Evolutionary conservation across 64 coral and sea anemone species (phyloP), one percentile per base, ranked within the genome.

Genomic region (Trachythela sp.): DNA sequence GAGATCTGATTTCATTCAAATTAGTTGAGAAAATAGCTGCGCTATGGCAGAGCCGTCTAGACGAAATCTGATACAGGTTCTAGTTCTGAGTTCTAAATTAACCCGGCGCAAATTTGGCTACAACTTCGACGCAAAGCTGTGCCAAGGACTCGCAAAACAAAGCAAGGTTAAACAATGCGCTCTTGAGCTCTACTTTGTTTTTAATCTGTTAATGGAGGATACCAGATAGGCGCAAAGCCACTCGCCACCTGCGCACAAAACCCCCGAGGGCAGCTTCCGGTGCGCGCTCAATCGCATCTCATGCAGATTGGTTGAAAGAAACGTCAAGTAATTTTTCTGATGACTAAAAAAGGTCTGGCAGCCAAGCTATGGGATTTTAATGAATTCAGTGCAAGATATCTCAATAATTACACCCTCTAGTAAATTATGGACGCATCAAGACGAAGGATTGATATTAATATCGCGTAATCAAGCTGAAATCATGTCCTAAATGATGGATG

Each of bases 241-340:
- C 56, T 64, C 56, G 22, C 56, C 56, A 64, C 56, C 26, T 64
- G 56, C 24, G 26, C 7, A 27, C 56, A 6, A 45, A 64, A 64
- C 56, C 56, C 54, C 56, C 56, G 56, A 64, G 56, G 56, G 56
- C 5, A 24, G 26, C 24, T 64, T 64, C 56, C 56, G 56, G 8
- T 64, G 56, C 56, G 56, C 4, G 56, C 15, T n/a, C 18, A 64
- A 64, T 64, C 24, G 24, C 56, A 20, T 64, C 49, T 64, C 56
- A 64, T 22, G 56, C 56, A 64, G 56, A 64, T 64, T 64, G 56
- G 56, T n/a, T 64, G 56, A 64, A 64, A 64, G 56, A 64, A 64
- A 64, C 26, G 56, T 64, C 56, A 64, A 64, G 24, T 26, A 24
- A 26, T 64, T 7, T 64, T 64, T 64, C 56, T 8, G 4, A 20